Evolutionary conservation across 2,888 invertebrate genomes (phyloP), one percentile per base, ranked within the genome.

Genomic region (Agonopterix alstromeriana): DNA sequence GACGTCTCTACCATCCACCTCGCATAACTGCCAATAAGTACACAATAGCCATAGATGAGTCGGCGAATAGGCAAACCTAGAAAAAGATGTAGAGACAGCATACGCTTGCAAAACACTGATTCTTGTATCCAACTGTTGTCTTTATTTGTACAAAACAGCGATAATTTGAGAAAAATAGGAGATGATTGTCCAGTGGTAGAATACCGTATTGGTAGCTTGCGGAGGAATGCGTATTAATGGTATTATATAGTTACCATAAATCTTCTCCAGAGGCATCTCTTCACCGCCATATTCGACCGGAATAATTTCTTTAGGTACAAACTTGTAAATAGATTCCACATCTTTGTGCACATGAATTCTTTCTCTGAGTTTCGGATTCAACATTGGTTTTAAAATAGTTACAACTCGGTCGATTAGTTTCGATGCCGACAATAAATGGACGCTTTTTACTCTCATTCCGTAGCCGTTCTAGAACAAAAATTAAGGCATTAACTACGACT

Each of bases 221-320:
- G 17, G 0, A 17, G 17, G 17, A 17, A 17, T 17, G 14, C 14
- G 14, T 14, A 14, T 14, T 17, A 17, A 17, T 17, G 3, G 2
- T 17, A 27, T 27, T 27, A 1, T 38, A 1, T 38, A 38, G 0
- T 38, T 38, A 38, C 38, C n/a, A 38, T 38, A n/a, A n/a, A 38
- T n/a, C n/a, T 38, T n/a, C n/a, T 38, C 38, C n/a, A 38, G 5
- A 9, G 38, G 38, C 3, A 38, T n/a, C 10, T 38, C 38, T 38
- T 83, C 77, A 4, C 87, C 87, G 14, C 67, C 81, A 35, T 81
- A 87, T 41, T 86, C 86, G 47, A 70, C 70, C 0, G 87, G 87
- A 1, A 86, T 57, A 3, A 83, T 75, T 53, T 84, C 80, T 50
- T 71, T 86, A 0, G 83, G 73, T 46, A 87, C 69, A 47, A 84